Percentiles rank a stretch among this genome's conserved stretches.
Conservation (phyloP, 2,888 invertebrate genomes). For the Drosophila koepferae region DNA sequence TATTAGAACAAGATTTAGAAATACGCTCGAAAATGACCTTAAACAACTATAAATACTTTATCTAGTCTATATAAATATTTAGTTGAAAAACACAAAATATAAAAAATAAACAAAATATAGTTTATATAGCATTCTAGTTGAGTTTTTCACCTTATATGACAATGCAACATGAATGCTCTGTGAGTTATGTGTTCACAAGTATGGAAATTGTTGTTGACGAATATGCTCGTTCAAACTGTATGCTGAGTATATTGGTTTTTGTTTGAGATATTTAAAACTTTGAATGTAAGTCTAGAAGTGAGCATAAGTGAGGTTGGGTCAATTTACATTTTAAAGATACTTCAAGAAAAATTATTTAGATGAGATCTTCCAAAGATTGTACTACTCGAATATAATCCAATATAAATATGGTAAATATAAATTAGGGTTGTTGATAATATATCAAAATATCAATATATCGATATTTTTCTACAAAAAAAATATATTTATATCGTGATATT, state of each 20-base stretch:
- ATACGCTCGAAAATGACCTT: constrained; percentile 22
- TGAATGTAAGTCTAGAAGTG: neutral
- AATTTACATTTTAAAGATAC: neutral
- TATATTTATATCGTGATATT: too few relatives aligned
- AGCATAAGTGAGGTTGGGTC: neutral
- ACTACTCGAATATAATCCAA: too few relatives aligned
- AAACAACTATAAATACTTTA: neutral
- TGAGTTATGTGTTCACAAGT: constrained; percentile 1
- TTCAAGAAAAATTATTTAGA: neutral
- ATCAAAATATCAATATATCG: too few relatives aligned
- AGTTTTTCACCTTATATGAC: constrained; percentile 24
- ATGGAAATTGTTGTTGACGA: constrained; percentile 15
- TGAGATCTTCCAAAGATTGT: too few relatives aligned
- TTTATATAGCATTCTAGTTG: constrained; percentile 2
- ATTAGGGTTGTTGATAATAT: too few relatives aligned
- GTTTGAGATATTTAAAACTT: neutral
- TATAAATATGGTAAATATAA: too few relatives aligned
- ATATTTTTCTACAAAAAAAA: too few relatives aligned
- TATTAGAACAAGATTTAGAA: constrained; percentile 2
- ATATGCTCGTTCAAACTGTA: neutral
- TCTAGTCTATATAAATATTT: neutral
- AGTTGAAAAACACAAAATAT: neutral
- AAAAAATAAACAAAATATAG: neutral
- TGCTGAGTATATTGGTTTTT: neutral
- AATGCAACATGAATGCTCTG: constrained; percentile 3